Percentiles rank a stretch among this genome's conserved stretches.
phyloP scores from a whole-genome alignment of 1,140 invertebrate species.

The Drosophila lacertosa region DNA sequence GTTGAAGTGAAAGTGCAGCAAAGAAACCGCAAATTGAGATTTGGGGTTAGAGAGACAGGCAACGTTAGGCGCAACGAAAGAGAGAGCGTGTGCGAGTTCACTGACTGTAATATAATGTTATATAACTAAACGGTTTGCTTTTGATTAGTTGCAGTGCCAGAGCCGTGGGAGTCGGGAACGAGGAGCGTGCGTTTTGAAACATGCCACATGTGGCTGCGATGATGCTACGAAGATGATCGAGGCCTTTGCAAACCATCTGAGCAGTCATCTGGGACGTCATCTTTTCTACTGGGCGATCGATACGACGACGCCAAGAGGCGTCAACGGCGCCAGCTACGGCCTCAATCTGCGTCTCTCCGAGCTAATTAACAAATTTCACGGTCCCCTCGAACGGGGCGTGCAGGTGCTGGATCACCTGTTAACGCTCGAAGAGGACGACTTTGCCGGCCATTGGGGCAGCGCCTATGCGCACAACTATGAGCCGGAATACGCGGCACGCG shows the following conservation, averaged over 20 bases:
- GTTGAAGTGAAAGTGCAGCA: conserved; percentile 60
- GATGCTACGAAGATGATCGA: conserved; percentile 76
- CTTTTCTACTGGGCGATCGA: conserved; percentile 84
- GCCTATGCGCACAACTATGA: conserved; percentile 81
- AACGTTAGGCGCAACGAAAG: conserved; percentile 7
- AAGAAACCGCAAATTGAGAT: conserved; percentile 37
- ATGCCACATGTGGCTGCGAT: conserved; percentile 35
- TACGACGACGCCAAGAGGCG: conserved; percentile 40
- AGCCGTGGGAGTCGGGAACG: conserved; percentile 24
- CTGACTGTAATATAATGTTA: conserved; percentile 3
- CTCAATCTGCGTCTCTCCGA: conserved; percentile 85
- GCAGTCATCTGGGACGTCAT: conserved; percentile 84
- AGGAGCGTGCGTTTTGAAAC: conserved; percentile 11
- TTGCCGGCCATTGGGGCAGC: conserved; percentile 81
- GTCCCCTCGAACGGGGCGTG: conserved; percentile 83
- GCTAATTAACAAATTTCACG: conserved; percentile 84
- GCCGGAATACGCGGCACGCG: conserved; percentile 64
- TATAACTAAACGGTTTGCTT: conserved; percentile 7
- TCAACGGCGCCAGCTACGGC: conserved; percentile 76
- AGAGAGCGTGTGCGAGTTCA: neutral
- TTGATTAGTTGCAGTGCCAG: conserved; percentile 24
- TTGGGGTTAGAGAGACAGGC: conserved; percentile 18
- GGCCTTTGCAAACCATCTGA: conserved; percentile 78
- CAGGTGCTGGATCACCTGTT: conserved; percentile 85
- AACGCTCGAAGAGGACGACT: conserved; percentile 84